Base-by-base conservation (phyloP, 2,888 invertebrate genomes). In the Eumacrocentrus americanus region DNA sequence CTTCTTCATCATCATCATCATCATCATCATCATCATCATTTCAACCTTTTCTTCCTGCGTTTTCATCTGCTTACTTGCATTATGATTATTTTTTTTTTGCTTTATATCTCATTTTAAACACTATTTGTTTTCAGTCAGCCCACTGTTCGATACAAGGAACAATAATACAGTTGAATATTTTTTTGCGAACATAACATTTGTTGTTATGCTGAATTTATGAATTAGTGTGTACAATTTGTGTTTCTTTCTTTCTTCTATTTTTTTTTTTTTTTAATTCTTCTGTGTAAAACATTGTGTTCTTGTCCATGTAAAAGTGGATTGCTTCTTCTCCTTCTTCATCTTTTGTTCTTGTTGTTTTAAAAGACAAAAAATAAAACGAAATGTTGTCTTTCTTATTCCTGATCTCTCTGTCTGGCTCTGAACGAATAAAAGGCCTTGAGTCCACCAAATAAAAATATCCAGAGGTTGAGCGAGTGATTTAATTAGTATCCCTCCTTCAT, bases 111-210 rank as follows among this genome's bases (percentile, higher is more conserved):
- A 62, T 55, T 66, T 58, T 54, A 54, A 50, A 54, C 54, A 60
- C 54, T 60, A 60, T 69, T 71, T 74, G 72, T 74, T 74, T 71
- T 76, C 76, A 78, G 78, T 78, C 76, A 75, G 70, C 75, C 71
- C 77, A 76, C 78, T 76, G 74, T 58, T 77, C 74, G 72, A 76
- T 77, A 79, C 77, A 75, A 80, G 79, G 80, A 79, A 80, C 79
- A 76, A 79, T 80, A 79, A 79, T 79, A 79, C 78, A 78, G 75
- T 79, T 78, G 73, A 77, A 78, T 79, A 78, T 76, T n/a, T n/a
- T n/a, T 55, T 69, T 72, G 76, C 74, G 75, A 78, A 79, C 76
- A 78, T 79, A 75, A 75, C 73, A 72, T 75, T 72, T 60, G 50
- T 65, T 57, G 69, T 72, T 69, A 73, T 73, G 70, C 70, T 74